A percentile compares a stretch with the other conserved stretches of the same genome.
These are phyloP conservation scores for Muraenolepis orangiensis DNA, from an alignment of 2,797 vertebrate genomes.

Conservation along the genomic window DNA sequence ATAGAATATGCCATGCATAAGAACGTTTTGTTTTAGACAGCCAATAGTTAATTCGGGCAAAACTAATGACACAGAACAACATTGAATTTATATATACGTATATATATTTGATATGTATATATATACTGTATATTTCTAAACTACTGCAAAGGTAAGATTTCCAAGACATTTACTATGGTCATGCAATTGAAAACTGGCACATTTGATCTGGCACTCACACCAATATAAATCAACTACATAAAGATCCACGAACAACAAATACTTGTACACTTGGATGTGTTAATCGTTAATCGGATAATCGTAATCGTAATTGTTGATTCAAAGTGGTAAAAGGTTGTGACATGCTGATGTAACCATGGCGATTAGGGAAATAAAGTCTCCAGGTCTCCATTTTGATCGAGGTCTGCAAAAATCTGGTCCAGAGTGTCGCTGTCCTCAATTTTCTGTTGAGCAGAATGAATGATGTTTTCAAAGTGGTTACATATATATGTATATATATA, in stretches of 20 bases:
- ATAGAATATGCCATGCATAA: background rate
- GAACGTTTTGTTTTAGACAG: background rate
- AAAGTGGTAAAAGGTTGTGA: constrained; percentile 47
- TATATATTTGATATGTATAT: background rate
- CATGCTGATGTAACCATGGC: constrained; percentile 77
- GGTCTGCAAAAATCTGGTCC: constrained; percentile 68
- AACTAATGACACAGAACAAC: background rate
- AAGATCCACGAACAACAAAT: too few species aligned
- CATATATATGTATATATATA: too few species aligned
- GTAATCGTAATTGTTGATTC: constrained; percentile 1
- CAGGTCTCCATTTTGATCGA: constrained; percentile 74
- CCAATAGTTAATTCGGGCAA: background rate
- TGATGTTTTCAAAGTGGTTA: background rate
- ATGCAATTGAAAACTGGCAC: background rate
- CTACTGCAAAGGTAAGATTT: background rate
- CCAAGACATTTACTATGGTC: background rate
- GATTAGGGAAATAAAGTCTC: constrained; percentile 71
- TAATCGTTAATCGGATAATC: too few species aligned
- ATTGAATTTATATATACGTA: too few species aligned
- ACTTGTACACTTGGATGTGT: too few species aligned
- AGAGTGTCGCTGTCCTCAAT: constrained; percentile 68
- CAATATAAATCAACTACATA: too few species aligned
- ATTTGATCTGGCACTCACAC: too few species aligned
- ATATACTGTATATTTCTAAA: background rate
- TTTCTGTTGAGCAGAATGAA: constrained; percentile 54